These are phyloP conservation scores for Lithosia quadra DNA, from an alignment of 2,888 invertebrate species.

Conservation along the genomic window DNA sequence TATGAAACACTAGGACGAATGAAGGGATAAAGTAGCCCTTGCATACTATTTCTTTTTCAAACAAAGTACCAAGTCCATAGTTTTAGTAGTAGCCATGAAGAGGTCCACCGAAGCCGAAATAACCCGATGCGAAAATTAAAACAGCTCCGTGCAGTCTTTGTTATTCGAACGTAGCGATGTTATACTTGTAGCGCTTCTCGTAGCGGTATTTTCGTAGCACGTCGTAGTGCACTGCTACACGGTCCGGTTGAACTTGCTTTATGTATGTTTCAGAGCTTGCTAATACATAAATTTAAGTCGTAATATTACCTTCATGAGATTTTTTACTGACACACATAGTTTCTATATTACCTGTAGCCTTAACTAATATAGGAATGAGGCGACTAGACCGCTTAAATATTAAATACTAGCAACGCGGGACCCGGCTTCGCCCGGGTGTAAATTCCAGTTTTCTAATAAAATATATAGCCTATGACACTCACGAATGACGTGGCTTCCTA, in stretches of 20 bases:
- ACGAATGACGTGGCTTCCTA: no score
- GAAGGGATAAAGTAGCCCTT: background rate
- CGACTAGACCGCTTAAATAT: background rate
- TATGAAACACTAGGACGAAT: background rate
- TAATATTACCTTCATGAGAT: background rate
- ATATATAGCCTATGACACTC: no score
- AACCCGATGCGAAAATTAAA: conserved; percentile 60
- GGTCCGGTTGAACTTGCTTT: conserved; percentile 17
- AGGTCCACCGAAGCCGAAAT: conserved; percentile 55
- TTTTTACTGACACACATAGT: background rate
- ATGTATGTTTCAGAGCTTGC: conserved; percentile 1
- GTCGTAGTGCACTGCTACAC: conserved; percentile 21
- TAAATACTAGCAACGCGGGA: no score
- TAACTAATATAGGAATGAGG: background rate
- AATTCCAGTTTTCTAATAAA: no score
- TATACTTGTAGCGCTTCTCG: conserved; percentile 16
- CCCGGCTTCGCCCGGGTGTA: no score
- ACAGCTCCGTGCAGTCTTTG: conserved; percentile 52
- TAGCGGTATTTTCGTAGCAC: conserved; percentile 21
- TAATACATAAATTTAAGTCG: background rate
- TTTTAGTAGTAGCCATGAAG: conserved; percentile 28
- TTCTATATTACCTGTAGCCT: background rate
- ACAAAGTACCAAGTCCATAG: conserved; percentile 23
- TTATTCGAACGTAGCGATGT: conserved; percentile 33
- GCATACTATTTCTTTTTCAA: background rate